Base-by-base conservation (phyloP, 2,113 vertebrate species). In the Poeciliopsis occidentalis region DNA sequence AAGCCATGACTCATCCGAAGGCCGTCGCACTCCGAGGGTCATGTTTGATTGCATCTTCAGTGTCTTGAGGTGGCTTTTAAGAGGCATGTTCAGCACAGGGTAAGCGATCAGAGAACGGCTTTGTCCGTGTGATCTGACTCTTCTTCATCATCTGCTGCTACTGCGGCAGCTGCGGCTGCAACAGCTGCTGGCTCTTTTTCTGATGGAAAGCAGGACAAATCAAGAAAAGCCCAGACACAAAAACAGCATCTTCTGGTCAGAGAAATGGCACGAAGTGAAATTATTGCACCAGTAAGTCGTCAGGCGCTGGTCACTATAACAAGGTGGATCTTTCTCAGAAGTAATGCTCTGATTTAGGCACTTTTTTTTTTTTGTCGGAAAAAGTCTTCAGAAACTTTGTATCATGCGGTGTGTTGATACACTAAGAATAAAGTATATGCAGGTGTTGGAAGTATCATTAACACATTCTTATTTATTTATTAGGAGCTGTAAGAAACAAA, bases 1-100 rank as follows among this genome's bases (percentile, higher is more conserved):
- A 60, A 79, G 70, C 54, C 80, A 65, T 84, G 87, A 89, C 72
- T 88, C 83, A 85, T 85, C 68, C 65, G 83, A 89, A 19, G 71
- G 68, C 88, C 76, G 62, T 75, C 73, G 76, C 75, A 66, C 77
- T 81, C 68, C 13, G 27, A 62, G 78, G 67, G 69, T 87, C 77
- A 8, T 68, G 73, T 85, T 72, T 81, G 85, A 87, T 86, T 79
- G 85, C 67, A 0, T 83, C 85, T 79, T 69, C 65, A 1, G 80
- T 32, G 80, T 81, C 77, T 84, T 71, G n/a, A 39, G 75, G 78
- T 41, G 71, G 74, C 62, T 83, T 70, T 78, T 31, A 73, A 77
- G 74, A 86, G 80, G 81, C 74, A 1, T 6, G 67, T 77, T 70
- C 37, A 64, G 67, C 79, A 73, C 44, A 12, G 80, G 91, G 89